phyloP scores from a whole-genome alignment of 92 coral and sea anemone species.

The Zoanthus solanderi region DNA sequence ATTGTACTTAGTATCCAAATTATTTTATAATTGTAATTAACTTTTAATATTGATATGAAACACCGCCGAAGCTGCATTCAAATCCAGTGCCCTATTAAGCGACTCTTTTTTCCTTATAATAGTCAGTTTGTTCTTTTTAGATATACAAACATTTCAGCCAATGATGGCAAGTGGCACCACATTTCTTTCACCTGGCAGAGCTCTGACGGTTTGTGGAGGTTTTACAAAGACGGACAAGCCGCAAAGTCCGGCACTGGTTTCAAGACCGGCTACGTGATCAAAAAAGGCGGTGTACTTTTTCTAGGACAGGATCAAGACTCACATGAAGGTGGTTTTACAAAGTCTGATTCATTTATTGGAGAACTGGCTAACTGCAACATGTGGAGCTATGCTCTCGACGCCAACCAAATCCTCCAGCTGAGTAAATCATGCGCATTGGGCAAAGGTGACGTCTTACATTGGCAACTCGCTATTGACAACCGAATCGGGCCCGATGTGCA shows the following conservation, averaged over 20 bases:
- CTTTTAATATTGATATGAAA: too few relatives aligned
- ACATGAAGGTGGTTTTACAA: not conserved
- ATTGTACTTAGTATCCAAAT: too few relatives aligned
- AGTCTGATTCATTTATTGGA: not conserved
- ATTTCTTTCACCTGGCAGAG: constrained; percentile 27
- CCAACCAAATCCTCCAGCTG: not conserved
- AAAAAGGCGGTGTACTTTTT: constrained; percentile 21
- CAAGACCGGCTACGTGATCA: not conserved
- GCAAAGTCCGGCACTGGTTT: not conserved
- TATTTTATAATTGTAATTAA: too few relatives aligned
- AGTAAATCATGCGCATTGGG: not conserved
- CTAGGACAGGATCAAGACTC: constrained; percentile 42
- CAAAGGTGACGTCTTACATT: constrained; percentile 2
- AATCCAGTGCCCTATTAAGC: too few relatives aligned
- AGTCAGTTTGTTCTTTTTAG: not conserved
- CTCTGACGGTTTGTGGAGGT: not conserved
- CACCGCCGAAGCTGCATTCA: too few relatives aligned
- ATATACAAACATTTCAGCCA: not conserved
- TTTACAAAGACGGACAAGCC: constrained; percentile 19
- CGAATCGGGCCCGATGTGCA: not conserved
- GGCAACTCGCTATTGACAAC: constrained; percentile 3
- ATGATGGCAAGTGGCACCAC: constrained; percentile 40
- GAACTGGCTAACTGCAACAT: constrained; percentile 38
- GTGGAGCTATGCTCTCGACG: constrained; percentile 32
- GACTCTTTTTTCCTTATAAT: too few relatives aligned